phyloP scores from a whole-genome alignment of 2,113 vertebrate genomes.

The Misgurnus mizolepis region DNA sequence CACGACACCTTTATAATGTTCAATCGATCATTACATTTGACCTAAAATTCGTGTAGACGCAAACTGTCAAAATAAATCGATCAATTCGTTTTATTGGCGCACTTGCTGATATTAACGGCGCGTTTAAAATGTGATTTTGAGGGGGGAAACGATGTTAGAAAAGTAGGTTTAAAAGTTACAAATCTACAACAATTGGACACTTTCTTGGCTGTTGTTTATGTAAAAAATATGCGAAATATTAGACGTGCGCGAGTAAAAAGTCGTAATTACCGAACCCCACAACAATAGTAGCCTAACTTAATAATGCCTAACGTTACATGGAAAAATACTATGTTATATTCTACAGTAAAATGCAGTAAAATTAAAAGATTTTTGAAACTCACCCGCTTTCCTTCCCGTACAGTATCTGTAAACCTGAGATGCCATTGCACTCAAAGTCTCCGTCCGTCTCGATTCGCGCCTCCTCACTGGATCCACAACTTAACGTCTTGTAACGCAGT shows the following conservation, averaged over 20 bases:
- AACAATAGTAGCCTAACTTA: no score
- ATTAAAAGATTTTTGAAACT: slow-evolving; percentile 18
- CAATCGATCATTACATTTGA: no score
- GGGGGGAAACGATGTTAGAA: no score
- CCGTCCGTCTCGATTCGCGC: not conserved
- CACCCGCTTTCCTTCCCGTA: slow-evolving; percentile 23
- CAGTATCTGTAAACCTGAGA: slow-evolving; percentile 37
- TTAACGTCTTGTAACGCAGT: slow-evolving; percentile 25
- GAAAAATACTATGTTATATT: no score
- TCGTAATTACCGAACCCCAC: not conserved
- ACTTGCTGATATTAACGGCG: no score
- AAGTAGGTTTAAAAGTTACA: not conserved
- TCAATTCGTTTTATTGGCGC: no score
- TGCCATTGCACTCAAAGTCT: slow-evolving; percentile 35
- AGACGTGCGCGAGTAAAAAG: not conserved
- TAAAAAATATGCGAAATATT: not conserved
- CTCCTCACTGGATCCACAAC: slow-evolving; percentile 7
- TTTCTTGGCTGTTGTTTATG: not conserved
- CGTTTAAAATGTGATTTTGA: no score
- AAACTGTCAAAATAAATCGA: no score
- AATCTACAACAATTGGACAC: not conserved
- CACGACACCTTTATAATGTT: no score
- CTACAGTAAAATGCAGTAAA: not conserved
- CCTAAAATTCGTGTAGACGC: no score
- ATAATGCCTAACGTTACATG: no score